Evolutionary conservation across 2,113 vertebrate species (phyloP).

Genomic region (Takifugu bimaculatus): DNA sequence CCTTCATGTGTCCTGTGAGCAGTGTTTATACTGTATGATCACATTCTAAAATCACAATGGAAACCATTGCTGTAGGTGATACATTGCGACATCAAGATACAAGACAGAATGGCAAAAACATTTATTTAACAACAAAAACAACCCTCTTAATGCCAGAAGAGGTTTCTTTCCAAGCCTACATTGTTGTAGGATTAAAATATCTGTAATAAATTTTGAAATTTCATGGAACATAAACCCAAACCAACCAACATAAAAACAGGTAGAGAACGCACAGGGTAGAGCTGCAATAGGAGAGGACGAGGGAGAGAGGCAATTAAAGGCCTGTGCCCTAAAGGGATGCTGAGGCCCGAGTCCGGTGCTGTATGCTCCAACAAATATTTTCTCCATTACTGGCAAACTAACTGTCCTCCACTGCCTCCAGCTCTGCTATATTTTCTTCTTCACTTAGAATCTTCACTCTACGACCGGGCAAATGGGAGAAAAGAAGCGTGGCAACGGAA

Average conservation of each 20-base stretch:
- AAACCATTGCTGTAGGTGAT: neutral
- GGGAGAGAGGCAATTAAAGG: constrained; percentile 52
- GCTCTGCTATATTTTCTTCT: constrained; percentile 41
- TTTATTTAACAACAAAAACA: constrained; percentile 2
- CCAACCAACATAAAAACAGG: neutral
- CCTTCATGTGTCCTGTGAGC: neutral
- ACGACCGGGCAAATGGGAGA: neutral
- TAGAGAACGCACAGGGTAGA: neutral
- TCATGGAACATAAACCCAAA: neutral
- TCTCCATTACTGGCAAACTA: constrained; percentile 55
- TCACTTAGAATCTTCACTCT: constrained; percentile 35
- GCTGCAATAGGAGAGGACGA: neutral
- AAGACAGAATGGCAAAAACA: neutral
- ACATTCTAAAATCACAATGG: neutral
- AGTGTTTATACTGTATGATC: too few species aligned
- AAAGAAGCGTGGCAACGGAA: constrained; percentile 14
- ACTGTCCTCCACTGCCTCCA: constrained; percentile 44
- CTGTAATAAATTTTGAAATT: too few species aligned
- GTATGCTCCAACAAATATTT: constrained; percentile 53
- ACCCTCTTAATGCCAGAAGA: neutral
- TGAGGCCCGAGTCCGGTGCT: constrained; percentile 46
- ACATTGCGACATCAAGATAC: too few species aligned
- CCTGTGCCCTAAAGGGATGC: constrained; percentile 32
- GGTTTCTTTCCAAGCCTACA: neutral
- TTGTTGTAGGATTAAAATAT: too few species aligned